Evolutionary conservation across 1,140 invertebrate species (phyloP).

Genomic region (Manduca sexta): DNA sequence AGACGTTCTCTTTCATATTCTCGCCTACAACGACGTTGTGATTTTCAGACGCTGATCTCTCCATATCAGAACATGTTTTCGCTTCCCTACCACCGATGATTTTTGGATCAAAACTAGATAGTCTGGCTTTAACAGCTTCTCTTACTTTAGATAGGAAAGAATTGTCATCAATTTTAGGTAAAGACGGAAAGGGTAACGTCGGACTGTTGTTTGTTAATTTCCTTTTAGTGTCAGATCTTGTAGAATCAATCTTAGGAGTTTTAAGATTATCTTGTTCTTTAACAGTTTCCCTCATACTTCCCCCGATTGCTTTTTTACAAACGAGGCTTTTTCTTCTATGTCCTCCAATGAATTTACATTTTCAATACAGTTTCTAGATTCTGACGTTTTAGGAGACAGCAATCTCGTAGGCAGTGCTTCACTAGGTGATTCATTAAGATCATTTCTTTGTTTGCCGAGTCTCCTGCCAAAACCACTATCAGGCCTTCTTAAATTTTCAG

Average conservation of each 20-base stretch:
- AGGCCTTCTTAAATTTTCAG: background rate
- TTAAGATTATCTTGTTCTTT: too few species aligned
- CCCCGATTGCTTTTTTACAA: too few species aligned
- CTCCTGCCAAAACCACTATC: background rate
- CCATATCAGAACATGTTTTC: constrained; percentile 11
- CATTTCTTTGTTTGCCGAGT: background rate
- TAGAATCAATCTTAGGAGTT: too few species aligned
- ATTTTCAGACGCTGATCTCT: constrained; percentile 29
- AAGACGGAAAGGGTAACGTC: too few species aligned
- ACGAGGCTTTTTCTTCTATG: too few species aligned
- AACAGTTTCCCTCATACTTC: too few species aligned
- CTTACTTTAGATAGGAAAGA: constrained; percentile 22
- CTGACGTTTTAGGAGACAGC: background rate
- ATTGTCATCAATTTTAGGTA: constrained; percentile 16
- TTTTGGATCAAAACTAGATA: too few species aligned
- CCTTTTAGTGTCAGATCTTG: too few species aligned
- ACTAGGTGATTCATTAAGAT: constrained; percentile 12
- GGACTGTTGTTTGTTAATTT: too few species aligned
- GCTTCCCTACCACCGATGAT: too few species aligned
- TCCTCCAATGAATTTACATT: background rate
- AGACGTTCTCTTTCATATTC: constrained; percentile 42
- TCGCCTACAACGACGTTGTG: constrained; percentile 8
- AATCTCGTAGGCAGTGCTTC: constrained; percentile 3
- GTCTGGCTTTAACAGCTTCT: constrained; percentile 18
- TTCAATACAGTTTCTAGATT: background rate